A percentile compares a stretch with the other conserved stretches of the same genome.
These are phyloP conservation scores for Dromas ardeola DNA, from an alignment of 2,113 vertebrate genomes.

Conservation along the genomic window DNA sequence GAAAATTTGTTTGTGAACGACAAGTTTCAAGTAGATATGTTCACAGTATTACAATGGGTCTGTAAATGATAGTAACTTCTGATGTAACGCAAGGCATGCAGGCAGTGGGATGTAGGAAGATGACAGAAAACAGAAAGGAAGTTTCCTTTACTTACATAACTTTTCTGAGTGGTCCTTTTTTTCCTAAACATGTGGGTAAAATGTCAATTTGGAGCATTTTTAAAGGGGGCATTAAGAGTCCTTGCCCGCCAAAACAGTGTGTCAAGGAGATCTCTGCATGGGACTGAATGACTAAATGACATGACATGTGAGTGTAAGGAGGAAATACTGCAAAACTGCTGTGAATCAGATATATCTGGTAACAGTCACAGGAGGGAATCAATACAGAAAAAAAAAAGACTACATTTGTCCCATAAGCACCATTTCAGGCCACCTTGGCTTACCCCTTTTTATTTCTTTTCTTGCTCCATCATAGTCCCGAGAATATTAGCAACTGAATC, in stretches of 20 bases:
- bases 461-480: background rate
- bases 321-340: background rate
- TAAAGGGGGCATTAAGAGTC: background rate
- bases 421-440: background rate
- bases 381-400: background rate
- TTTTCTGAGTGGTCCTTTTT: background rate
- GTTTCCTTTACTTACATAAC: background rate
- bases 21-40: background rate
- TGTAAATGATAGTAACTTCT: background rate
- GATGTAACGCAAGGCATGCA: background rate
- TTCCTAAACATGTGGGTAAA: rapidly evolving
- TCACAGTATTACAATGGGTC: background rate
- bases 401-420: background rate
- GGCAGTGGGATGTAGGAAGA: background rate
- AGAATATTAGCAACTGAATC: background rate
- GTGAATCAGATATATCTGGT: background rate
- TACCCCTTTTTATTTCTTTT: background rate
- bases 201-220: background rate
- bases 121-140: background rate
- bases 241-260: background rate
- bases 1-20: background rate
- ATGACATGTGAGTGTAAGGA: background rate
- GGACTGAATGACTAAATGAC: background rate
- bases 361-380: background rate
- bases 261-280: background rate